Conservation (phyloP, 2,113 vertebrate genomes). For the Talpa occidentalis region DNA sequence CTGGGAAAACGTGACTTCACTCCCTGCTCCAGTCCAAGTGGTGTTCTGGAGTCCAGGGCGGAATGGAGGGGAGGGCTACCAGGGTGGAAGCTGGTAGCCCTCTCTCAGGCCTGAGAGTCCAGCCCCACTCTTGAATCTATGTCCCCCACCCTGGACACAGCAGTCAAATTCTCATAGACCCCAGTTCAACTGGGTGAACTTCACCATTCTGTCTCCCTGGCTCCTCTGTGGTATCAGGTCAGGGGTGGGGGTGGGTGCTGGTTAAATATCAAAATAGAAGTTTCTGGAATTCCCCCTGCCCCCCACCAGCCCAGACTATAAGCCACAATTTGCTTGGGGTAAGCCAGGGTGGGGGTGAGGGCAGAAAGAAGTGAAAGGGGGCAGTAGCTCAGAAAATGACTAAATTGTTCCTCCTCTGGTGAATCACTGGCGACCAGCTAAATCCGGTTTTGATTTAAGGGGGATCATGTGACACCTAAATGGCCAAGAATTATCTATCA, state of each 20-base stretch:
- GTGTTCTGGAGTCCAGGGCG: neutral
- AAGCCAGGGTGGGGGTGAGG: neutral
- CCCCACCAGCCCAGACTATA: neutral
- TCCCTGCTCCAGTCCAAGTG: neutral
- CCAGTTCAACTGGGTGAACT: neutral
- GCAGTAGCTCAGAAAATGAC: constrained; percentile 58
- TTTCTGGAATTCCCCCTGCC: neutral
- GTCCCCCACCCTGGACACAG: neutral
- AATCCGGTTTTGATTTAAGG: constrained; percentile 74
- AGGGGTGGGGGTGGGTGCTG: neutral
- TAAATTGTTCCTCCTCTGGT: constrained; percentile 46
- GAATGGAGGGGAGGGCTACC: neutral
- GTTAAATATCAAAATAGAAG: constrained; percentile 24
- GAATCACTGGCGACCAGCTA: constrained; percentile 56
- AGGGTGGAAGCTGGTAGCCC: neutral
- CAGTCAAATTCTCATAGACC: rapidly evolving
- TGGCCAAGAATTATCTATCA: neutral
- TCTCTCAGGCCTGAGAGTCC: neutral
- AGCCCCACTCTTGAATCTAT: neutral
- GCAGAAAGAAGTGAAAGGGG: neutral
- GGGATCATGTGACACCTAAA: constrained; percentile 7
- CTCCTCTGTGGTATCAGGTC: neutral
- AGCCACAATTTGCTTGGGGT: neutral
- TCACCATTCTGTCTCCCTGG: neutral
- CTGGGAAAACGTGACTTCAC: neutral